A percentile compares a stretch with the other conserved stretches of the same genome.
Conservation (phyloP, 2,888 invertebrate genomes). For the Geophilus truncorum region DNA sequence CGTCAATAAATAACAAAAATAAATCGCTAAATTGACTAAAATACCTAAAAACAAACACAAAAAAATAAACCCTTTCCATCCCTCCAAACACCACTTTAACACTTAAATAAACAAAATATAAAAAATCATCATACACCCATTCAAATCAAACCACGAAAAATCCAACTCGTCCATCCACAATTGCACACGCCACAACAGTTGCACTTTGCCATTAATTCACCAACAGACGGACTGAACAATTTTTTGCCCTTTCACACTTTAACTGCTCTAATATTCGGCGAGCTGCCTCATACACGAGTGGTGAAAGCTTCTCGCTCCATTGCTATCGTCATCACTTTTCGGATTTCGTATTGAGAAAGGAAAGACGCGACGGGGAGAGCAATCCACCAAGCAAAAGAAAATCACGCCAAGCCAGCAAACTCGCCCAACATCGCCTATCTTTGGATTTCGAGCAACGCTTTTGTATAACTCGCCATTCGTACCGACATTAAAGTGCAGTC, state of each 20-base stretch:
- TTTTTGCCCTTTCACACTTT: background rate
- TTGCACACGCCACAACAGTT: too few relatives aligned
- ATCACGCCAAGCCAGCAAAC: background rate
- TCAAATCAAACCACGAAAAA: too few relatives aligned
- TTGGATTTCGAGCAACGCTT: background rate
- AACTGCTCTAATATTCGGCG: background rate
- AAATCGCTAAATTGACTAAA: too few relatives aligned
- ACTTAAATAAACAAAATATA: too few relatives aligned
- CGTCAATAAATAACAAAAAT: too few relatives aligned
- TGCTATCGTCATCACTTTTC: conserved; percentile 3
- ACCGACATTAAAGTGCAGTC: background rate
- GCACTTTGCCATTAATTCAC: too few relatives aligned
- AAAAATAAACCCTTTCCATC: too few relatives aligned
- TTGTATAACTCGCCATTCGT: background rate
- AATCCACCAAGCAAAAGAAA: background rate
- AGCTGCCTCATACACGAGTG: background rate
- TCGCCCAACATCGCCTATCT: background rate
- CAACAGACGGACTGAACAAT: too few relatives aligned
- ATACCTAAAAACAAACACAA: too few relatives aligned
- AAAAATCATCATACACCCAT: too few relatives aligned
- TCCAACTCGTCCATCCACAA: too few relatives aligned
- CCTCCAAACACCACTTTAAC: too few relatives aligned
- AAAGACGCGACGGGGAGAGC: background rate
- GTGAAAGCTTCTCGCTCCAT: background rate
- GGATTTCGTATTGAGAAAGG: background rate